A percentile compares a stretch with the other conserved stretches of the same genome.
Conservation (phyloP, 2,888 invertebrate species). For the Ectemnius cavifrons region DNA sequence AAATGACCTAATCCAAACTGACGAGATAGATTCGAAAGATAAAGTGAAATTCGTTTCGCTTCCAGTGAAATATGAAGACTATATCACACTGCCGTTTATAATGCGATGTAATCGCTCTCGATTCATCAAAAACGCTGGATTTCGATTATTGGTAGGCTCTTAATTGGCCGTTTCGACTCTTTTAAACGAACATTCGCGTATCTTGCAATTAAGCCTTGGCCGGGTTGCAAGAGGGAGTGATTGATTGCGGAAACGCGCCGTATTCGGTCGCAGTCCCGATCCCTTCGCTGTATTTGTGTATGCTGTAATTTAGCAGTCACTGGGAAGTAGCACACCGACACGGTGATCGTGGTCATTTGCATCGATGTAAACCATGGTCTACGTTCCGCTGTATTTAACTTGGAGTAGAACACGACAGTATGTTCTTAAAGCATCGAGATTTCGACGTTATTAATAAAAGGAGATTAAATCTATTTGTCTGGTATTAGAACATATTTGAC, state of each 20-base stretch:
- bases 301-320: not conserved
- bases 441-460: no score
- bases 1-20: slow-evolving; percentile 12
- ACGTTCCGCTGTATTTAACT: no score
- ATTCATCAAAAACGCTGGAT: slow-evolving; percentile 52
- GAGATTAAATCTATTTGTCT: no score
- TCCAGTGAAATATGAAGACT: not conserved
- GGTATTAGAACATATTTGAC: no score
- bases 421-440: no score
- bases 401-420: no score
- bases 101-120: slow-evolving; percentile 57
- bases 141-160: slow-evolving; percentile 45
- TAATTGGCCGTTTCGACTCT: slow-evolving; percentile 43
- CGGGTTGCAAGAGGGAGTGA: slow-evolving; percentile 34
- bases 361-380: no score
- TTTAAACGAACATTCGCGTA: slow-evolving; percentile 18
- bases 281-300: slow-evolving; percentile 4
- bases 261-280: not conserved
- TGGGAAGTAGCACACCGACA: no score
- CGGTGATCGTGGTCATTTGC: no score
- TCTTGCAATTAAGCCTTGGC: slow-evolving; percentile 46
- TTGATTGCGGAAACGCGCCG: slow-evolving; percentile 48
- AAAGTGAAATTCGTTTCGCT: no score
- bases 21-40: not conserved
- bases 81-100: slow-evolving; percentile 31